Conservation (phyloP, 35 echinoderm and acorn worm genomes). For the Heliocidaris tuberculata region DNA sequence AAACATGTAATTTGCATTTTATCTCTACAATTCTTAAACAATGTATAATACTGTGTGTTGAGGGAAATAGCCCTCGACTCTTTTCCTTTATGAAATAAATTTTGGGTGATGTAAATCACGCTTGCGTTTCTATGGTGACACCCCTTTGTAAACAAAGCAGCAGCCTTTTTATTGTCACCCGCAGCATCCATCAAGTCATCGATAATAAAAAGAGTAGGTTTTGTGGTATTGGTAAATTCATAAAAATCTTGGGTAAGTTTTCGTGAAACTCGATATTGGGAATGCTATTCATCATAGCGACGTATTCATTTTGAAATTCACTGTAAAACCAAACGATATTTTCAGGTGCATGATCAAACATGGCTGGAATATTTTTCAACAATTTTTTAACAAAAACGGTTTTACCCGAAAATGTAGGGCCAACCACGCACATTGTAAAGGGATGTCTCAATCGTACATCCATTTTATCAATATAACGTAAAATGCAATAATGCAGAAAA, state of each 20-base stretch:
- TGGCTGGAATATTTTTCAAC: not conserved
- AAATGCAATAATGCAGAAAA: not conserved
- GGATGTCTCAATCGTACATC: slow-evolving; percentile 48
- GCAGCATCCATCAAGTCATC: slow-evolving; percentile 68
- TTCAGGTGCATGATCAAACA: slow-evolving; percentile 47
- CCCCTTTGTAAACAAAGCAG: slow-evolving; percentile 67
- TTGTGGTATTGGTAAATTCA: slow-evolving; percentile 36
- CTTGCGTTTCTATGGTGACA: slow-evolving; percentile 68
- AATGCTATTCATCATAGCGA: slow-evolving; percentile 29
- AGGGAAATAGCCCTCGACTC: slow-evolving; percentile 66
- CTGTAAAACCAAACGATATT: slow-evolving; percentile 78
- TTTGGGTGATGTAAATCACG: slow-evolving; percentile 64
- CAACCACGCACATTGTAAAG: slow-evolving; percentile 57
- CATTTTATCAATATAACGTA: not conserved
- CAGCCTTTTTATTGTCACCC: slow-evolving; percentile 35
- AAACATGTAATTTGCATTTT: slow-evolving; percentile 59
- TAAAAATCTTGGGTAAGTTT: slow-evolving; percentile 51
- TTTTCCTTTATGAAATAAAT: slow-evolving; percentile 67
- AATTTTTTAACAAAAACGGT: slow-evolving; percentile 46
- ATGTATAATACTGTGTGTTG: slow-evolving; percentile 69
- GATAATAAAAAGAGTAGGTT: slow-evolving; percentile 60
- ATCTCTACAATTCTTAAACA: slow-evolving; percentile 87
- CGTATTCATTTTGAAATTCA: slow-evolving; percentile 51
- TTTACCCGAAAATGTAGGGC: slow-evolving; percentile 59
- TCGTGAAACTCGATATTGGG: slow-evolving; percentile 66